Evolutionary conservation across 2,888 invertebrate species (phyloP).

Genomic region (Panopea generosa): DNA sequence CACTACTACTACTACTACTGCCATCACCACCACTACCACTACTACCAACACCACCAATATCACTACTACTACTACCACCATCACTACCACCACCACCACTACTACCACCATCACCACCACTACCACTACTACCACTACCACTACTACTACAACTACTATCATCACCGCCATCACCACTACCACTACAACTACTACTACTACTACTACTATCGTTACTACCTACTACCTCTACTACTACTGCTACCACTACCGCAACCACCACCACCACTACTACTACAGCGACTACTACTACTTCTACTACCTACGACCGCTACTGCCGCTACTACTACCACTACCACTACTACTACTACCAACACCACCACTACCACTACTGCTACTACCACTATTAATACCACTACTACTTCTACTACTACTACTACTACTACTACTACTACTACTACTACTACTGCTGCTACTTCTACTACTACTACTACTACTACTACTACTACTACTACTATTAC

Average conservation of each 20-base stretch:
- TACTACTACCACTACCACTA: constrained; percentile 16
- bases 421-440: constrained; percentile 24
- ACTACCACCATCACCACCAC: constrained; percentile 6
- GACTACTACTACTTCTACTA: constrained; percentile 7
- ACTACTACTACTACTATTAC: not conserved
- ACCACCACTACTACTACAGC: constrained; percentile 27
- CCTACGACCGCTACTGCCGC: too few species aligned
- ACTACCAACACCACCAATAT: constrained; percentile 13
- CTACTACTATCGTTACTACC: not conserved
- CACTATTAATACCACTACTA: not conserved
- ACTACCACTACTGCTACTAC: constrained; percentile 9
- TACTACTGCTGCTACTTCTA: constrained; percentile 14
- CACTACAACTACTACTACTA: too few species aligned
- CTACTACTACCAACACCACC: constrained; percentile 3
- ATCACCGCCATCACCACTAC: constrained; percentile 23
- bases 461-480: constrained; percentile 17
- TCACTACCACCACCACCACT: constrained; percentile 26
- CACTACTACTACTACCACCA: constrained; percentile 31
- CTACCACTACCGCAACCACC: constrained; percentile 27
- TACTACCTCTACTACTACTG: constrained; percentile 12
- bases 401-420: constrained; percentile 7
- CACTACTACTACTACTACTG: constrained; percentile 26
- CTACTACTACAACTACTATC: constrained; percentile 22
- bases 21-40: constrained; percentile 16
- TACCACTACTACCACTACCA: constrained; percentile 23